A percentile compares a stretch with the other conserved stretches of the same genome.
Evolutionary conservation across 2,797 vertebrate genomes (phyloP).

Genomic region (Coregonus ussuriensis): DNA sequence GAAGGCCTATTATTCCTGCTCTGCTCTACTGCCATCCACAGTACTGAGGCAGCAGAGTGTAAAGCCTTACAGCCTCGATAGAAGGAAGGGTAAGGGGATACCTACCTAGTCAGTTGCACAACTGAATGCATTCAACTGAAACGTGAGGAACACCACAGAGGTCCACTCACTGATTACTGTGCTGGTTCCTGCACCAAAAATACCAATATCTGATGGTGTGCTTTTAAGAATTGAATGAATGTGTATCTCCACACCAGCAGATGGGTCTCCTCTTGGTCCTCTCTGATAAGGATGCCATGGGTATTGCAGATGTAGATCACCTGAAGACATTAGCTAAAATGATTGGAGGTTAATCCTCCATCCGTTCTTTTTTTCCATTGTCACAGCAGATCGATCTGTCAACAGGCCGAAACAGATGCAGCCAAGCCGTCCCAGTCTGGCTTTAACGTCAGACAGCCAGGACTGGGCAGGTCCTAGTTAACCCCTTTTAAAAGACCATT

Average conservation of each 20-base stretch:
- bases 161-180: no score
- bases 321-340: constrained; percentile 44
- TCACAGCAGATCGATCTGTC: constrained; percentile 71
- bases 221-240: no score
- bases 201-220: no score
- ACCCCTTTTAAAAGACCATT: constrained; percentile 60
- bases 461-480: constrained; percentile 62
- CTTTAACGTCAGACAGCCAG: constrained; percentile 55
- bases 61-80: background rate
- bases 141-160: no score
- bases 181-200: no score
- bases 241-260: no score
- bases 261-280: constrained; percentile 23
- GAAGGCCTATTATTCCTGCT: constrained; percentile 1
- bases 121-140: no score
- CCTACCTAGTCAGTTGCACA: no score
- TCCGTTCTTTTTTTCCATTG: constrained; percentile 56
- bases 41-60: background rate
- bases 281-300: constrained; percentile 10
- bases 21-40: background rate
- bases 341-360: constrained; percentile 56
- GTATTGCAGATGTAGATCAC: constrained; percentile 40
- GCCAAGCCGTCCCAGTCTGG: constrained; percentile 47
- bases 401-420: constrained; percentile 32
- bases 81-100: background rate